Evolutionary conservation across 2,888 invertebrate genomes (phyloP), one percentile per base, ranked within the genome.

Genomic region (Aquatica leii): DNA sequence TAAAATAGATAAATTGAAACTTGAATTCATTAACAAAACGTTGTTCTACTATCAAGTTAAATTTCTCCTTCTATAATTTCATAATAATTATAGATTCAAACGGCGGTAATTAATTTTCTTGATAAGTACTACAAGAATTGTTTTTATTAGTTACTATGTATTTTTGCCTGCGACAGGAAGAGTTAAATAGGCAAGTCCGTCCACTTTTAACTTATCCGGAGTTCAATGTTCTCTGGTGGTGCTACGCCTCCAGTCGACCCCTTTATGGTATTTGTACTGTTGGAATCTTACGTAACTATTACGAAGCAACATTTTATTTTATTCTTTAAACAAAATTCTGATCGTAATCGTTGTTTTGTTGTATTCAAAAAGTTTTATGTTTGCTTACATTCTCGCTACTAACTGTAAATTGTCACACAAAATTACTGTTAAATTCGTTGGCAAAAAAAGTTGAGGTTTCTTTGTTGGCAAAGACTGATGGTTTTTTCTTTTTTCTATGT

Each of bases 261-360:
- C 67, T 67, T 67, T 67, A 67, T 67, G 67, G 67, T 66, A 62
- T 67, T 65, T 67, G 65, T 65, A 65, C 67, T 65, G 67, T 67
- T 59, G 67, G 65, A 67, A 65, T 67, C 61, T 67, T 67, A 65
- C 67, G 67, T 67, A 67, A 67, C 67, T 58, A 60, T 62, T 61
- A 58, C 59, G 56, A 46, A 66, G 62, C 48, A 48, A 62, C 50
- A 54, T 53, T 61, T 66, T 61, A 61, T 60, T 64, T 67, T 64
- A 61, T 67, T 64, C 37, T 60, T 49, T 34, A 52, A 4, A 15
- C 17, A 15, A 24, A 24, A 24, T 24, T 24, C 24, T 24, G 24
- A 24, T 24, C 24, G 6, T 24, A 24, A 24, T 24, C 24, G 24
- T 24, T 24, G 24, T 24, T 24, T 24, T 24, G 24, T 24, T 24